Evolutionary conservation across 2,113 vertebrate genomes (phyloP).

Genomic region (Laticauda colubrina): DNA sequence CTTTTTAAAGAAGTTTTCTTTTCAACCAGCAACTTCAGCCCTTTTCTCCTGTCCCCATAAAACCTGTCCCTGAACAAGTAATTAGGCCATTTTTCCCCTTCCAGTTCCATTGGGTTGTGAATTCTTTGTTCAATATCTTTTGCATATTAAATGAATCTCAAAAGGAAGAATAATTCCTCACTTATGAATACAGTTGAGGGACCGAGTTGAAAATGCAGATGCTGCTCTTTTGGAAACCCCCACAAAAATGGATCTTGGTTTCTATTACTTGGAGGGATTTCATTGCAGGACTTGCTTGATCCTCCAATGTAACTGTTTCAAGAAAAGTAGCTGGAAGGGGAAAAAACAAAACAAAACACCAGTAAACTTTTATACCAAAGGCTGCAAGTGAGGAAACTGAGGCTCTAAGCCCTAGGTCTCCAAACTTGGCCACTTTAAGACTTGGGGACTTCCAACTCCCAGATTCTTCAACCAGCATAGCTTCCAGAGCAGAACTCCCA

Average conservation of each 20-base stretch:
- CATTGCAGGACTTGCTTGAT: neutral
- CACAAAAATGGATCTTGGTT: neutral
- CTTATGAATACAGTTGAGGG: neutral
- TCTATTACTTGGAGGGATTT: neutral
- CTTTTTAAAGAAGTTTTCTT: slow-evolving; percentile 14
- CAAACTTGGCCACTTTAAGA: too few relatives aligned
- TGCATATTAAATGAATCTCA: neutral
- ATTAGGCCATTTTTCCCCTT: neutral
- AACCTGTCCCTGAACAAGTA: slow-evolving; percentile 28
- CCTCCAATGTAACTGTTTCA: neutral
- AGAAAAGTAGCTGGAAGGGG: neutral
- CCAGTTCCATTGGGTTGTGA: neutral
- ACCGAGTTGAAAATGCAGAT: too few relatives aligned
- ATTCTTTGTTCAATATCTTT: neutral
- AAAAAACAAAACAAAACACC: neutral
- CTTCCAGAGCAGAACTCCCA: too few relatives aligned
- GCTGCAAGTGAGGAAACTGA: too few relatives aligned
- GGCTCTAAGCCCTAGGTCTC: too few relatives aligned
- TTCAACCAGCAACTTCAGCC: neutral
- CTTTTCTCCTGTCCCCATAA: slow-evolving; percentile 15
- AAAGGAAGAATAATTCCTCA: neutral
- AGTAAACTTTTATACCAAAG: too few relatives aligned
- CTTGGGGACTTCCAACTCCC: too few relatives aligned
- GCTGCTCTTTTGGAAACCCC: neutral
- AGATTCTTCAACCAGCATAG: too few relatives aligned